Base-by-base conservation (phyloP, 2,888 invertebrate genomes). In the Thecocarcelia acutangulata region DNA sequence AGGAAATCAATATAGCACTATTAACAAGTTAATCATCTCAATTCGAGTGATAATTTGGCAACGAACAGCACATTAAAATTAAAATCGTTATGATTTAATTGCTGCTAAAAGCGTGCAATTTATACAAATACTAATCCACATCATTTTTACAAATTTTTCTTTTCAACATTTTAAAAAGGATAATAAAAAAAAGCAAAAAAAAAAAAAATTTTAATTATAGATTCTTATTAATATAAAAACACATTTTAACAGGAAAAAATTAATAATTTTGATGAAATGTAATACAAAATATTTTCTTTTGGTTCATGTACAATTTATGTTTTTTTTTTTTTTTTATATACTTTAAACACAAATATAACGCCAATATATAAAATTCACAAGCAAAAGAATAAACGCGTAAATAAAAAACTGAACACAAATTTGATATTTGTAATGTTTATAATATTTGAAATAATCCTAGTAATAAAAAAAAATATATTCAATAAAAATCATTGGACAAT, bases 1-100 rank as follows among this genome's bases (percentile, higher is more conserved):
- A 96, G 92, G 96, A 97, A 92, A 96, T 97, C 86, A 96, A 96
- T 88, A 94, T 96, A 81, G 96, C 96, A 80, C 92, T 96, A 86
- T 92, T 96, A 86, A 94, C 95, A 83, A 90, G 90, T 87, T 91
- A 91, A 90, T 88, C 84, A 80, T 75, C 56, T 40, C 8, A 69
- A 21, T 66, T 17, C 15, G 33, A 63, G 56, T 37, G 69, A 56
- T 64, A 69, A 28, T 37, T 68, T 42, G 61, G 63, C 79, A 79
- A 81, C 79, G 80, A 77, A 82, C 59, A 74, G 75, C 74, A 80
- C 63, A 83, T 82, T 64, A 66, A 82, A 61, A 66, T 33, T 59
- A 66, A 59, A 74, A 70, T 64, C 68, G 63, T 15, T 75, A 66
- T 76, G 63, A 63, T 74, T 56, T 54, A 75, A 80, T 82, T 82